phyloP scores from a whole-genome alignment of 1,140 invertebrate genomes.

The Lineus longissimus region DNA sequence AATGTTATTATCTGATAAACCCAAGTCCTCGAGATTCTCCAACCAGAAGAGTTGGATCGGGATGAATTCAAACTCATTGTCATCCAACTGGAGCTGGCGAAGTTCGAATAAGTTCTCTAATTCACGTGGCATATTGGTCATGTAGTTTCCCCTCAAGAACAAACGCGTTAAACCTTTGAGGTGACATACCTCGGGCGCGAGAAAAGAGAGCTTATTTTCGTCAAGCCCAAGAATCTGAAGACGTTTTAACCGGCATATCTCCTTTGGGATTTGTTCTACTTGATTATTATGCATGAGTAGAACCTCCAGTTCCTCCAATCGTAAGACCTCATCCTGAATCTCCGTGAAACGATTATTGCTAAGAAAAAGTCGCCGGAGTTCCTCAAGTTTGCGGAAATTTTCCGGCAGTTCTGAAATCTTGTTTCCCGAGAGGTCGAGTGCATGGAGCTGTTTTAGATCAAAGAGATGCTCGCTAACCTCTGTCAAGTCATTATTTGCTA shows the following conservation, averaged over 20 bases:
- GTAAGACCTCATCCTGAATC: constrained; percentile 33
- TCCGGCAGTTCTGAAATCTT: constrained; percentile 30
- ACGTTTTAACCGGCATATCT: constrained; percentile 28
- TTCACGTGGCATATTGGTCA: constrained; percentile 45
- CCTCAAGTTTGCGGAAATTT: constrained; percentile 27
- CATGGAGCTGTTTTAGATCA: constrained; percentile 30
- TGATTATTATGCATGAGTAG: constrained; percentile 36
- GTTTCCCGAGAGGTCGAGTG: constrained; percentile 33
- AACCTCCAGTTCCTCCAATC: constrained; percentile 33
- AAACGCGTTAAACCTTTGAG: constrained; percentile 36
- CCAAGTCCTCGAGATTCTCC: constrained; percentile 35
- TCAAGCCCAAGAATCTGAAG: constrained; percentile 39
- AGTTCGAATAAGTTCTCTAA: constrained; percentile 40
- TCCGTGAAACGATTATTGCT: constrained; percentile 34
- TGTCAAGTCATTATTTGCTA: constrained; percentile 36
- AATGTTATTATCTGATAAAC: constrained; percentile 40
- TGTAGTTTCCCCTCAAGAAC: constrained; percentile 44
- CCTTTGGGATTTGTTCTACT: constrained; percentile 31
- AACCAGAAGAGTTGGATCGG: constrained; percentile 47
- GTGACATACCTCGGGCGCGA: constrained; percentile 41
- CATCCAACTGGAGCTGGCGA: constrained; percentile 41
- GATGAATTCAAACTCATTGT: constrained; percentile 50
- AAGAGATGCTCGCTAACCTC: constrained; percentile 33
- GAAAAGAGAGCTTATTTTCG: constrained; percentile 39
- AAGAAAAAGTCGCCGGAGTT: constrained; percentile 32